These are phyloP conservation scores for Carabus problematicus DNA, from an alignment of 2,888 invertebrate genomes.

Conservation along the genomic window DNA sequence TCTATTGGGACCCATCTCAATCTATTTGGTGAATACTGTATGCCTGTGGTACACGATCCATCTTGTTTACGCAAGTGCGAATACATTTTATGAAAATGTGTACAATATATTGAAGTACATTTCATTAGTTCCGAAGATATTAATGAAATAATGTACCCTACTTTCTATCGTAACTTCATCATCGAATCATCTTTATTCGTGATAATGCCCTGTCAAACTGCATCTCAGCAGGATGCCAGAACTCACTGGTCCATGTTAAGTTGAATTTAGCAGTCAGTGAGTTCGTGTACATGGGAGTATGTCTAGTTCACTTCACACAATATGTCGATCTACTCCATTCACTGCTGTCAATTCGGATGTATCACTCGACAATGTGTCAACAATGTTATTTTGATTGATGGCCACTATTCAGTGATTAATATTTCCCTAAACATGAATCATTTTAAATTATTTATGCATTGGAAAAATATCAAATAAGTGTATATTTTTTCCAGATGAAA, in stretches of 20 bases:
- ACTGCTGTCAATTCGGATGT: background rate
- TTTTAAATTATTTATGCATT: slow-evolving; percentile 2
- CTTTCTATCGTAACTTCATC: slow-evolving; percentile 1
- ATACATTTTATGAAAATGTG: background rate
- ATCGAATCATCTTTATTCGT: slow-evolving; percentile 23
- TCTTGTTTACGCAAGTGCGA: slow-evolving; percentile 13
- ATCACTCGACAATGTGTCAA: slow-evolving; percentile 18
- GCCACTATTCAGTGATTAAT: slow-evolving; percentile 51
- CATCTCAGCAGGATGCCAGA: slow-evolving; percentile 14
- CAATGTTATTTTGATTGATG: slow-evolving; percentile 45
- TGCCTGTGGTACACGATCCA: slow-evolving; percentile 14
- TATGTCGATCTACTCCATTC: slow-evolving; percentile 18
- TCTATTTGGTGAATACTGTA: slow-evolving; percentile 26
- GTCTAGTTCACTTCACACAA: slow-evolving; percentile 12
- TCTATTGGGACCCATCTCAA: slow-evolving; percentile 26
- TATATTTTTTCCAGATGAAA: slow-evolving; percentile 74
- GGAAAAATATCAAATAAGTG: slow-evolving; percentile 11
- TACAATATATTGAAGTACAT: background rate
- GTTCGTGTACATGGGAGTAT: background rate
- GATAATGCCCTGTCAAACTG: slow-evolving; percentile 29
- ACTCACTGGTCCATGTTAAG: slow-evolving; percentile 20
- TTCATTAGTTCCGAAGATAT: background rate
- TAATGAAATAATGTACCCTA: background rate
- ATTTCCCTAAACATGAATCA: slow-evolving; percentile 7
- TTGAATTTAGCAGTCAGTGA: slow-evolving; percentile 21